Evolutionary conservation across 2,888 invertebrate species (phyloP), one percentile per base, ranked within the genome.

Genomic region (Hecatera dysodea): DNA sequence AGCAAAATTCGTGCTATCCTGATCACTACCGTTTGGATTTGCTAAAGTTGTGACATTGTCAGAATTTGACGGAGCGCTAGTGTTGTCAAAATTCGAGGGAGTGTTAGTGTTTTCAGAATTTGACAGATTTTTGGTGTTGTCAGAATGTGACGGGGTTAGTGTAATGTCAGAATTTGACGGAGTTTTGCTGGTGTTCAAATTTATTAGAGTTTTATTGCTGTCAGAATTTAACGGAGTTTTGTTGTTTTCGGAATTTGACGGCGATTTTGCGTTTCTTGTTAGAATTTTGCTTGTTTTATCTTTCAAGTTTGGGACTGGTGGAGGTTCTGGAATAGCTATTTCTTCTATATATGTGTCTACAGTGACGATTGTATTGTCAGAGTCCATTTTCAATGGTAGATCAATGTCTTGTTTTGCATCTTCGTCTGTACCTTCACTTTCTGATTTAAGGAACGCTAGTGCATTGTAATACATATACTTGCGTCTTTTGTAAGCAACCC

Each of bases 1-100:
- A 0, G 70, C 78, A 1, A 78, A 78, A 42, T 66, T 69, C 1
- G 76, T 80, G 9, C 75, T 80, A 33, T 80, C 76, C 3, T 11
- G 17, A 4, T 75, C 61, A 6, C 9, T 22, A 1, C 11, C 42
- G 0, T 27, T 12, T 17, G 36, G 6, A 48, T 17, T 60, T 33
- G 33, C 8, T 1, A 29, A 0, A 36, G 44, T 1, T 2, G 11
- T 24, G 19, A 27, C 22, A n/a, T 22, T 60, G 7, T 39, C 53
- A n/a, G 39, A n/a, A 17, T 64, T 33, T 8, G 33, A 39, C 27
- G 36, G 4, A 22, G 5, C 44, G 11, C 17, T 22, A 24, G 1
- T 11, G 2, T n/a, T 15, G 3, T 61, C 6, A 24, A 12, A 3
- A 7, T 19, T 24, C 15, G 39, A 8, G 0, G n/a, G 1, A 5